phyloP scores from a whole-genome alignment of 1,140 invertebrate species.

The Cyclina sinensis region DNA sequence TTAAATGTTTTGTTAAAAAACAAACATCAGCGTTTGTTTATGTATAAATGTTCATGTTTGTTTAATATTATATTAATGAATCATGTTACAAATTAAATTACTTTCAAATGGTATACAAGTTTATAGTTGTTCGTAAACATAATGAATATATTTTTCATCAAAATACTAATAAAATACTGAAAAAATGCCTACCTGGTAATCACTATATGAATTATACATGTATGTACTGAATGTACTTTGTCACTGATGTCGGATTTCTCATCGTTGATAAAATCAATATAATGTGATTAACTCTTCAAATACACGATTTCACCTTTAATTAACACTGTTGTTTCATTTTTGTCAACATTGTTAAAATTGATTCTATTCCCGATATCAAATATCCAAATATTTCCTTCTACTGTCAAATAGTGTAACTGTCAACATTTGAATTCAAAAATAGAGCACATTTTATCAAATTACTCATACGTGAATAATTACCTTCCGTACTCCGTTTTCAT shows the following conservation, averaged over 20 bases:
- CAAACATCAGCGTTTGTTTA: too few relatives aligned
- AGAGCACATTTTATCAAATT: constrained; percentile 61
- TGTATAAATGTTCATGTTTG: too few relatives aligned
- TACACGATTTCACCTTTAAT: background rate
- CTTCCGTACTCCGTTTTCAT: constrained; percentile 32
- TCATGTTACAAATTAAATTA: too few relatives aligned
- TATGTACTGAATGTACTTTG: constrained; percentile 6
- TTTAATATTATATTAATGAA: too few relatives aligned
- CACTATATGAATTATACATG: too few relatives aligned
- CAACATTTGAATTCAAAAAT: constrained; percentile 65
- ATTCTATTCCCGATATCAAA: constrained; percentile 4
- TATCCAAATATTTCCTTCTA: constrained; percentile 20
- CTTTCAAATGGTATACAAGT: too few relatives aligned
- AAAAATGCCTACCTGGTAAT: too few relatives aligned
- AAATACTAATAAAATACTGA: too few relatives aligned
- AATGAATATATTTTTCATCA: too few relatives aligned
- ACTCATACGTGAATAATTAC: constrained; percentile 64
- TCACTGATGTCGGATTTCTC: background rate
- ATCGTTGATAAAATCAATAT: background rate
- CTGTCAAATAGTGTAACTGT: constrained; percentile 42
- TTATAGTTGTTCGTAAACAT: too few relatives aligned
- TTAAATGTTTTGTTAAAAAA: too few relatives aligned
- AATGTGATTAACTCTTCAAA: background rate
- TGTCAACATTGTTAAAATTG: background rate
- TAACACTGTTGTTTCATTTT: background rate